Evolutionary conservation across 2,888 invertebrate genomes (phyloP), one percentile per base, ranked within the genome.

Genomic region (Neoaliturus tenellus): DNA sequence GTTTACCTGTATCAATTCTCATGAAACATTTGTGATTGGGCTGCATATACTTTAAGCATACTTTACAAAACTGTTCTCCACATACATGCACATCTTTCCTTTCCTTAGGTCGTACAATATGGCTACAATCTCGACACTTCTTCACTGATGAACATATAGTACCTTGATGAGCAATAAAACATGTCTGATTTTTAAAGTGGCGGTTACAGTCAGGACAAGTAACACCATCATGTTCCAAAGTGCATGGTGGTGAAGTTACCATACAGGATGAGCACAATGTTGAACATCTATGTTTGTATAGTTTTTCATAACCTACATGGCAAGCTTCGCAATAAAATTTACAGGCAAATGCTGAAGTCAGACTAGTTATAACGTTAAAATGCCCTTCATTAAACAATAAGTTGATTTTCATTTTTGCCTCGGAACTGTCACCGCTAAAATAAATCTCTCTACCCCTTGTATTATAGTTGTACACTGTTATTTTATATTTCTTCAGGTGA

Each of bases 261-360:
- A 20, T 31, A 48, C 83, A 83, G 35, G 31, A 17, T 23, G 35
- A 8, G 33, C 75, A 78, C 2, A 31, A 10, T 12, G 28, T 12
- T 20, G 20, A 23, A 33, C 78, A 78, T 83, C 31, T 51, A 48
- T 78, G 78, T 44, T 14, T 17, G 3, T 6, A 6, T 17, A 39
- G 12, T 4, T 5, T 48, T 23, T 88, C 39, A 69, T 84, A 88
- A 0, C 87, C 85, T 10, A 84, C 75, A 58, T 87, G 84, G 81
- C 88, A 88, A 28, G 58, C 25, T 67, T 87, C 86, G 80, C 88
- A 89, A 71, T 83, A 88, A 85, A 88, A 88, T 0, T 17, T 48
- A 48, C 86, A 86, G 14, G 83, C 83, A 71, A 88, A 88, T 10
- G 86, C 86, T 8, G 87, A 85, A 1, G 88, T 88, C 14, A 87